Evolutionary conservation across 2,113 vertebrate species (phyloP).

Genomic region (Seriola aureovittata): DNA sequence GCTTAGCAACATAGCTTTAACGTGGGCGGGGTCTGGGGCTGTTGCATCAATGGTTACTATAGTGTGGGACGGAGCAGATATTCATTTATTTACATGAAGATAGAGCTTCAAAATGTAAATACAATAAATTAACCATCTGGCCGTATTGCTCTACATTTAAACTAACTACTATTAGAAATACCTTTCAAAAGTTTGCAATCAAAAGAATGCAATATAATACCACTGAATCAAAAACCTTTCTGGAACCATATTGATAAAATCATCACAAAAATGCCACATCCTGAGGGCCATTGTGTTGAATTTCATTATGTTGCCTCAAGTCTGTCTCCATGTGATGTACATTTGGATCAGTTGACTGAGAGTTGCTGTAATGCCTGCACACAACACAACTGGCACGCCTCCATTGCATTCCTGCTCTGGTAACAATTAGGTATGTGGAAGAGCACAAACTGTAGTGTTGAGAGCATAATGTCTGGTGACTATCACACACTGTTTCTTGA

Average conservation of each 20-base stretch:
- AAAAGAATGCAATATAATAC: background rate
- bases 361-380: conserved; percentile 1
- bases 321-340: conserved; percentile 4
- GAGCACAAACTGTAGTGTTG: conserved; percentile 41
- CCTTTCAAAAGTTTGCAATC: background rate
- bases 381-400: background rate
- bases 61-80: background rate
- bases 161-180: background rate
- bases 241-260: too few relatives aligned
- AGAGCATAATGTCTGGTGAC: conserved; percentile 69
- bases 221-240: too few relatives aligned
- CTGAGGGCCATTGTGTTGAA: background rate
- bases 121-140: background rate
- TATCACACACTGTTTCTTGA: conserved; percentile 57
- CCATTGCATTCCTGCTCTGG: conserved; percentile 20
- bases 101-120: background rate
- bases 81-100: background rate
- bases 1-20: conserved; percentile 62
- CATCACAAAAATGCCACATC: background rate
- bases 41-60: conserved; percentile 1
- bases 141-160: background rate
- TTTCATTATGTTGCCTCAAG: background rate
- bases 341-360: background rate
- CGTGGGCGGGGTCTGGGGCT: conserved; percentile 14
- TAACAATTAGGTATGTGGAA: conserved; percentile 45